These are phyloP conservation scores for Heteronetta atricapilla DNA, from an alignment of 2,113 vertebrate species.

Conservation along the genomic window DNA sequence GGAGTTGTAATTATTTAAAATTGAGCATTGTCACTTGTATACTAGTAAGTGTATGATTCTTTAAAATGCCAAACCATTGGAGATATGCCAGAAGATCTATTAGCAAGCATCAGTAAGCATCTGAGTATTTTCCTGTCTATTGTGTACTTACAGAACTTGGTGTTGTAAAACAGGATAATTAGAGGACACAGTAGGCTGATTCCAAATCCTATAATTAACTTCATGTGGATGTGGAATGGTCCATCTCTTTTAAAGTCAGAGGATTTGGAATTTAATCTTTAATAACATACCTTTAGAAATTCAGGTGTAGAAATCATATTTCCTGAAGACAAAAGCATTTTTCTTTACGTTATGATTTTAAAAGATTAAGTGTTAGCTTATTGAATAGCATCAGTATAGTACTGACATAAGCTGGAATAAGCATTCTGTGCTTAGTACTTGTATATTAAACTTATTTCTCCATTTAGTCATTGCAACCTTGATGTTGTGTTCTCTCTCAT, in stretches of 20 bases:
- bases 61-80: not conserved
- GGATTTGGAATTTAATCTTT: not conserved
- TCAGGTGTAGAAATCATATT: accelerated
- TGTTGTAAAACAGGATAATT: not conserved
- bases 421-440: too few species aligned
- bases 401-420: not conserved
- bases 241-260: not conserved
- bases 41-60: accelerated
- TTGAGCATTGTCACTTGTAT: not conserved
- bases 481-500: not conserved
- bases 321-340: not conserved
- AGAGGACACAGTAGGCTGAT: not conserved
- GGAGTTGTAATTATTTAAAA: not conserved
- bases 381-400: not conserved
- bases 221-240: not conserved
- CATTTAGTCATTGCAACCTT: not conserved
- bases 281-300: not conserved
- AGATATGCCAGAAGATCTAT: not conserved
- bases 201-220: not conserved
- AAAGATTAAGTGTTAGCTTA: not conserved
- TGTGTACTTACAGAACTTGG: not conserved
- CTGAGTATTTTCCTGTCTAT: not conserved
- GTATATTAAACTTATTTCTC: not conserved
- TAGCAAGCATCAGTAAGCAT: not conserved
- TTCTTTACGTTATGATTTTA: not conserved